Evolutionary conservation across 2,888 invertebrate genomes (phyloP).

Genomic region (Chalcosyrphus nemorum): DNA sequence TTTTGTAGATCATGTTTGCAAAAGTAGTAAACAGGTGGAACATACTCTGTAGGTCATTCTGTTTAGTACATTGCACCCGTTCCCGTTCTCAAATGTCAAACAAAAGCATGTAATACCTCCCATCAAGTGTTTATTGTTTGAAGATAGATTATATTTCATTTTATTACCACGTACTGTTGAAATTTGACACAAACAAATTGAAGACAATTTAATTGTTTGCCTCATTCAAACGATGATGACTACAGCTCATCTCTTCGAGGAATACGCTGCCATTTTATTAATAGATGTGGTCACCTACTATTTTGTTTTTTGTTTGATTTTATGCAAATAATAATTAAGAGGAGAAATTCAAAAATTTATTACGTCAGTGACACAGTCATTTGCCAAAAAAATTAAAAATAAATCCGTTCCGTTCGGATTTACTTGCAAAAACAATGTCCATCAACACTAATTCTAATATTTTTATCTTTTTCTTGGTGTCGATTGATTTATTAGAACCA

Average conservation of each 20-base stretch:
- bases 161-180: neutral
- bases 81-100: neutral
- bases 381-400: conserved; percentile 33
- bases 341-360: conserved; percentile 25
- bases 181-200: conserved; percentile 21
- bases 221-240: conserved; percentile 15
- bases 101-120: neutral
- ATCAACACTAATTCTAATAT: neutral
- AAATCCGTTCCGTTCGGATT: conserved; percentile 2
- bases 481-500: neutral
- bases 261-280: conserved; percentile 16
- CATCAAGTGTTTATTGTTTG: neutral
- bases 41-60: too few species aligned
- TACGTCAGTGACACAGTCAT: conserved; percentile 11
- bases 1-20: too few species aligned
- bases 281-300: conserved; percentile 27
- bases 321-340: conserved; percentile 22
- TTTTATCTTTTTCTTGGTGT: neutral
- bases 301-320: neutral
- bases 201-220: neutral
- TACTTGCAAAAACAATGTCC: neutral
- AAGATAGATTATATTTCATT: neutral
- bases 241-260: neutral
- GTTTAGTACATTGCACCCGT: neutral
- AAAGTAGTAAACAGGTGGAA: too few species aligned